Conservation (phyloP, 2,888 invertebrate genomes). For the Sclerodermus sp. region DNA sequence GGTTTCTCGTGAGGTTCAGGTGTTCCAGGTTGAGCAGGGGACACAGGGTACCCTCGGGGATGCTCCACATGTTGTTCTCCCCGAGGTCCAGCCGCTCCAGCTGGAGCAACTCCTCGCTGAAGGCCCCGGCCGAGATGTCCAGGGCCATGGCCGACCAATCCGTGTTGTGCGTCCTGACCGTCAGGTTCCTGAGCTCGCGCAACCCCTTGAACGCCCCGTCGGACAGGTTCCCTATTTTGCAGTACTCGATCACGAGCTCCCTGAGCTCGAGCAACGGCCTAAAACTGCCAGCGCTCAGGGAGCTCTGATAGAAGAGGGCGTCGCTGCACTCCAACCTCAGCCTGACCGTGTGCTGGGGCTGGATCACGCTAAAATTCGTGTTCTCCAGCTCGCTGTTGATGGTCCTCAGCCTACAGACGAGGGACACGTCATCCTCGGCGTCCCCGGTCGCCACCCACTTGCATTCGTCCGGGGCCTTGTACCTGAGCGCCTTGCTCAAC, state of each 20-base stretch:
- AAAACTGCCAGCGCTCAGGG: slow-evolving; percentile 75
- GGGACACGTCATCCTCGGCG: slow-evolving; percentile 68
- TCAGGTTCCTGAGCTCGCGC: slow-evolving; percentile 75
- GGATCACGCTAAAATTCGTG: slow-evolving; percentile 81
- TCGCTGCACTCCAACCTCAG: slow-evolving; percentile 79
- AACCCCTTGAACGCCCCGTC: slow-evolving; percentile 82
- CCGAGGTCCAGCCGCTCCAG: slow-evolving; percentile 75
- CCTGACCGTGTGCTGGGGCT: slow-evolving; percentile 77
- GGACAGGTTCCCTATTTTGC: slow-evolving; percentile 80
- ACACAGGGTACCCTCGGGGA: slow-evolving; percentile 77
- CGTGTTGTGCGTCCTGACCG: slow-evolving; percentile 80
- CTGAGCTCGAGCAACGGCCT: slow-evolving; percentile 74
- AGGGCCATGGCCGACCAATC: slow-evolving; percentile 82
- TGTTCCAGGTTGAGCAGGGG: slow-evolving; percentile 74
- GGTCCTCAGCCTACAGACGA: slow-evolving; percentile 74
- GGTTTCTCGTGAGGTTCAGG: slow-evolving; percentile 78
- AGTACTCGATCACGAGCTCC: slow-evolving; percentile 78
- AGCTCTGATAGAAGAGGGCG: slow-evolving; percentile 78
- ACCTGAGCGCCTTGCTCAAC: slow-evolving; percentile 66
- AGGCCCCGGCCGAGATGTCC: slow-evolving; percentile 74
- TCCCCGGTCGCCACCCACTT: slow-evolving; percentile 75
- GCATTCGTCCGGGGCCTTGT: slow-evolving; percentile 81
- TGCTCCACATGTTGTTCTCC: slow-evolving; percentile 78
- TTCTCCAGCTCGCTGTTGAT: slow-evolving; percentile 82
- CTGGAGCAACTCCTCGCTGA: slow-evolving; percentile 72